phyloP scores from a whole-genome alignment of 2,888 invertebrate species.

The Ryuthela nishihirai region DNA sequence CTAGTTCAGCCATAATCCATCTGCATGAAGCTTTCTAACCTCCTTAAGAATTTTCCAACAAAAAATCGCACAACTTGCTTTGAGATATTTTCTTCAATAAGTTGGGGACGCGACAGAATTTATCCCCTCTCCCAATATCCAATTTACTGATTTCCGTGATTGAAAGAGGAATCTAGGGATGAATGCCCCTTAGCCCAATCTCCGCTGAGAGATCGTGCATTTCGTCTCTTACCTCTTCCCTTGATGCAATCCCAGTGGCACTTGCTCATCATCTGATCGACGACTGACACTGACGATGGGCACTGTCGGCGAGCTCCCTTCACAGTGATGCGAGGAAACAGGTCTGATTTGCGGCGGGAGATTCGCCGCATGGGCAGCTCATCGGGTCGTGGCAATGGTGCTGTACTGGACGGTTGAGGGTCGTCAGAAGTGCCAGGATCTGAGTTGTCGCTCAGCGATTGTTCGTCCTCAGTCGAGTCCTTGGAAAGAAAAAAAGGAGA shows the following conservation, averaged over 20 bases:
- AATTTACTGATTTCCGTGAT: too few species aligned
- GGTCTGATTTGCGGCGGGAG: conserved; percentile 28
- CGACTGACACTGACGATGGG: conserved; percentile 2
- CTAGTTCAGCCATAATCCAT: too few species aligned
- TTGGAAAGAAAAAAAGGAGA: neutral
- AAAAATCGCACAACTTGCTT: too few species aligned
- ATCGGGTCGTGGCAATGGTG: conserved; percentile 4
- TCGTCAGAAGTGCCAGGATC: conserved; percentile 25
- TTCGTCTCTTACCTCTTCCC: conserved; percentile 21
- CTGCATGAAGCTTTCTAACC: too few species aligned
- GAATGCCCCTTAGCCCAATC: too few species aligned
- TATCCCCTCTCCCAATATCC: too few species aligned
- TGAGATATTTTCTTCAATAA: too few species aligned
- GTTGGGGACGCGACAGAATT: too few species aligned
- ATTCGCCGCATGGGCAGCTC: conserved; percentile 12
- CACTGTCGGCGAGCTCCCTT: conserved; percentile 20
- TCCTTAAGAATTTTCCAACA: too few species aligned
- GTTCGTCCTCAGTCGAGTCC: conserved; percentile 30
- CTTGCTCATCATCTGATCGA: conserved; percentile 30
- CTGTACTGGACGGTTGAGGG: neutral
- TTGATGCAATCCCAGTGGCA: conserved; percentile 30
- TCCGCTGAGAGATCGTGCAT: too few species aligned
- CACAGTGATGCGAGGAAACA: conserved; percentile 30
- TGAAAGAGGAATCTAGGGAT: too few species aligned
- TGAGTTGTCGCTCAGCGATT: conserved; percentile 12